These are phyloP conservation scores for Caenorhabditis sp. DNA, from an alignment of 2,888 invertebrate species.

Conservation along the genomic window DNA sequence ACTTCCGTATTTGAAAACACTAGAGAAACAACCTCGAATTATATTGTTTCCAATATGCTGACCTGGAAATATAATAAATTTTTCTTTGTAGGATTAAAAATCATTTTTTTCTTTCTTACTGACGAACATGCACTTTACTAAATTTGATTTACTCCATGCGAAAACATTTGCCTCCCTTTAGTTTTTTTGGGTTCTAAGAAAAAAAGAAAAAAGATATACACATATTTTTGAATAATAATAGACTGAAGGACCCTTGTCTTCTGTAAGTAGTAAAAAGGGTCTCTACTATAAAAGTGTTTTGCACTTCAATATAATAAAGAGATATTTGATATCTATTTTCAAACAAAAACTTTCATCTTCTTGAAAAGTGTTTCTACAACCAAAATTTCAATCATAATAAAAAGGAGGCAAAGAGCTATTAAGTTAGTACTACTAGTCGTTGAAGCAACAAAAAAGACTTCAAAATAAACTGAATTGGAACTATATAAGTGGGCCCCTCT, in stretches of 20 bases:
- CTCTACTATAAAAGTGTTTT: neutral
- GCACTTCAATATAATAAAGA: neutral
- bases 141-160: neutral
- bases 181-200: neutral
- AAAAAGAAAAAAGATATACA: neutral
- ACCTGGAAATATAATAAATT: slow-evolving; percentile 49
- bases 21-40: slow-evolving; percentile 68
- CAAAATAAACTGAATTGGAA: no score
- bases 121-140: neutral
- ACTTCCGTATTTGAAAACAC: slow-evolving; percentile 65
- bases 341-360: neutral
- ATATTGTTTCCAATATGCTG: slow-evolving; percentile 70
- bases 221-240: neutral
- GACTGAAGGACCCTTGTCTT: neutral
- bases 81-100: neutral
- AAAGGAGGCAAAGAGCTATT: neutral
- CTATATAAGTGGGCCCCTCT: no score
- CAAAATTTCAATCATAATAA: neutral
- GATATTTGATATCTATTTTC: no score
- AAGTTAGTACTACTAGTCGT: neutral
- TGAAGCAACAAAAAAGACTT: no score
- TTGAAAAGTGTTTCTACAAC: neutral
- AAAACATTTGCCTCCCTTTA: neutral
- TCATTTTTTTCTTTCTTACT: neutral
- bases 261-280: neutral